Base-by-base conservation (phyloP, 2,797 vertebrate species). In the Lepilemur septentrionalis region DNA sequence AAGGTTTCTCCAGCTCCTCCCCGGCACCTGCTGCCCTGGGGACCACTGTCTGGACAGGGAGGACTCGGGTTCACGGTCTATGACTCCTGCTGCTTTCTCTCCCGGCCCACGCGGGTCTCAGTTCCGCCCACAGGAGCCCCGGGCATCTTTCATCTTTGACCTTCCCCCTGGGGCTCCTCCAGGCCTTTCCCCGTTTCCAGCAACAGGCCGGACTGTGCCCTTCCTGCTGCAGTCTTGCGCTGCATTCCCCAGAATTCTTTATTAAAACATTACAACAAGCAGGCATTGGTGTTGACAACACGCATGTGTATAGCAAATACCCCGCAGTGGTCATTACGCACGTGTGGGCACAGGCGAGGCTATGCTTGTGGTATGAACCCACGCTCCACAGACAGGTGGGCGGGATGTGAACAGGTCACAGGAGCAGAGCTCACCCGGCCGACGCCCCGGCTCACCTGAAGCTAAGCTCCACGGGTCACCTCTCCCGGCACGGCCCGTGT, bases 331-430 rank as follows among this genome's bases (percentile, higher is more conserved):
- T n/a, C 4, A 0, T 55, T 20, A 3, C 11, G 8, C 15, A 23
- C 28, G 35, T 1, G 8, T 1, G 4, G 30, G 14, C 0, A 0
- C 55, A 67, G 7, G 35, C 15, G 2, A 10, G 4, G 22, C 22
- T 52, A 17, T 11, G 4, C 32, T 38, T 7, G 8, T 13, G 3
- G 7, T 23, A 35, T 7, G 5, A 55, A 15, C 14, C 25, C 17
- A 18, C 0, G 2, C 28, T 41, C 25, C 18, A 1, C 8, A 7
- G 14, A n/a, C 28, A 11, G 80, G 41, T 0, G 14, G 18, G 25
- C 46, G n/a, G 50, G 61, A 32, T 48, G 13, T 22, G 7, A 48
- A 10, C 0, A 4, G 15, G 18, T 30, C 11, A 3, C 4, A 1
- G 0, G 9, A 28, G 32, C 76, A 14, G 14, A 9, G 7, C 17